Conservation (phyloP, 2,888 invertebrate genomes). For the Chrysolina haemoptera region DNA sequence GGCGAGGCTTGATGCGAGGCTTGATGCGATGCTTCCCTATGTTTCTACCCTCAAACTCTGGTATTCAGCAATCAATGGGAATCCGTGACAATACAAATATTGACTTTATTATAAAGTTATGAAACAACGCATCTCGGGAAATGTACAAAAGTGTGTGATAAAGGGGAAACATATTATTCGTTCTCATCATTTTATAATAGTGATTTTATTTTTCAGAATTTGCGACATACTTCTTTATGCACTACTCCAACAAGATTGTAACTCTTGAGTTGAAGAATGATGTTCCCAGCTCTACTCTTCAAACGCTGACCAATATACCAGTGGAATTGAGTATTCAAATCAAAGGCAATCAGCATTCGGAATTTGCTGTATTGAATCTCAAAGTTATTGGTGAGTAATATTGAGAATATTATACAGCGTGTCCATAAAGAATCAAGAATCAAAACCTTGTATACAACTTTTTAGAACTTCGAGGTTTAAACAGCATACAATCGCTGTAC, state of each 20-base stretch:
- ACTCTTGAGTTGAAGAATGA: conserved; percentile 5
- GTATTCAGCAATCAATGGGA: too few relatives aligned
- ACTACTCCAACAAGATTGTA: conserved; percentile 37
- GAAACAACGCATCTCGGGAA: too few relatives aligned
- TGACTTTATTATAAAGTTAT: too few relatives aligned
- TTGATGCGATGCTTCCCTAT: too few relatives aligned
- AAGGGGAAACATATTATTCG: not conserved
- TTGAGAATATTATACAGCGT: not conserved
- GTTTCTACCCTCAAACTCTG: too few relatives aligned
- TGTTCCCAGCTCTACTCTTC: conserved; percentile 15
- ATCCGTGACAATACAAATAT: too few relatives aligned
- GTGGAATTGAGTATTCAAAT: conserved; percentile 29
- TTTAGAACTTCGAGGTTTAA: too few relatives aligned
- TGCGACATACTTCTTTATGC: conserved; percentile 33
- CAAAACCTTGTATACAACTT: too few relatives aligned
- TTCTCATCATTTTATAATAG: not conserved
- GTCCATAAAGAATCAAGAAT: too few relatives aligned
- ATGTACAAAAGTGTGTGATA: too few relatives aligned
- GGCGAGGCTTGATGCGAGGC: too few relatives aligned
- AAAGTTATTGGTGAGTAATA: conserved; percentile 30
- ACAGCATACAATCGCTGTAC: too few relatives aligned
- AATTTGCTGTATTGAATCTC: conserved; percentile 37
- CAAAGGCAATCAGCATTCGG: conserved; percentile 5
- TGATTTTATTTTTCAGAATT: conserved; percentile 36
- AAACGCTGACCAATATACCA: conserved; percentile 10